Conservation (phyloP, 2,113 vertebrate species). For the Probosciger aterrimus region DNA sequence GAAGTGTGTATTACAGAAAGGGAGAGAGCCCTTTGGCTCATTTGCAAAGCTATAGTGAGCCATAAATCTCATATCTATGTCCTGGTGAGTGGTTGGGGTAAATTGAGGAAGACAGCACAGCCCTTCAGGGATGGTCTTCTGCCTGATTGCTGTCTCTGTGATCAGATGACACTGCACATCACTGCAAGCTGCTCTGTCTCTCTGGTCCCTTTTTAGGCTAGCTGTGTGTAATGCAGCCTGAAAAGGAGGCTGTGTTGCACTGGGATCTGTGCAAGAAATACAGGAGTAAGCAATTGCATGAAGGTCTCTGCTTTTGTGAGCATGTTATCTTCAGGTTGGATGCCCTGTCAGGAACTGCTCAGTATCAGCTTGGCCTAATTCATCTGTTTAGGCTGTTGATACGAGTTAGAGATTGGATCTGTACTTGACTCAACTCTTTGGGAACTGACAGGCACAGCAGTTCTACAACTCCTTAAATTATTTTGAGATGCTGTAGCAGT, state of each 20-base stretch:
- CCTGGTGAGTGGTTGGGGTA: neutral
- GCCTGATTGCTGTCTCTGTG: neutral
- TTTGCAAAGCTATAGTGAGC: neutral
- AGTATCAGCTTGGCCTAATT: neutral
- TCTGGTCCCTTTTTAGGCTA: neutral
- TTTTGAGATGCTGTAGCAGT: neutral
- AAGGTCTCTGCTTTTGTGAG: neutral
- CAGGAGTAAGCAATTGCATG: neutral
- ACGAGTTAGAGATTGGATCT: neutral
- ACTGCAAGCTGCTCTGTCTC: neutral
- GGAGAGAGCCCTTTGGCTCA: neutral
- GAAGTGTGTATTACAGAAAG: neutral
- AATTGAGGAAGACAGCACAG: neutral
- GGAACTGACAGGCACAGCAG: conserved; percentile 22
- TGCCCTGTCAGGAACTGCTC: neutral
- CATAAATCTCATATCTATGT: neutral
- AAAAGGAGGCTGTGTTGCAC: neutral
- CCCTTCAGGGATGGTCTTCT: neutral
- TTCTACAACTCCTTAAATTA: neutral
- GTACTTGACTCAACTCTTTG: neutral
- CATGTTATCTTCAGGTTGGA: neutral
- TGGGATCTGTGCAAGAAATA: neutral
- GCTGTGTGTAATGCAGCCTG: neutral
- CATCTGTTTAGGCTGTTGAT: neutral
- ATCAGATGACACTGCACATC: neutral